Evolutionary conservation across 2,888 invertebrate species (phyloP).

Genomic region (Acrocyrtus sp.): DNA sequence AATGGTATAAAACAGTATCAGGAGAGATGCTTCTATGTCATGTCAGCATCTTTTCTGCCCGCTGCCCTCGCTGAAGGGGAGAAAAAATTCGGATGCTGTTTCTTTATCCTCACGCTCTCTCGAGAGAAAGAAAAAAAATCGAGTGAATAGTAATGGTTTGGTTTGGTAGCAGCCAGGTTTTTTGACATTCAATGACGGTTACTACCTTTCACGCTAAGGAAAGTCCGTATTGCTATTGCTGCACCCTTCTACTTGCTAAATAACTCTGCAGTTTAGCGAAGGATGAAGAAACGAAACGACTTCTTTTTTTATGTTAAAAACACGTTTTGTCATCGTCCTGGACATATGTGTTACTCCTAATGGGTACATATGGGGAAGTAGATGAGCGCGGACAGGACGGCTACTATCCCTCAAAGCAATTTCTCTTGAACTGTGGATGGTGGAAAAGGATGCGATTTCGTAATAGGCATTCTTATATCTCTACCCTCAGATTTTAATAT

Average conservation of each 20-base stretch:
- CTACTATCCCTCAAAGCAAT: too few relatives aligned
- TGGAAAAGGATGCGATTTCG: too few relatives aligned
- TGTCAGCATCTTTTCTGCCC: conserved; percentile 60
- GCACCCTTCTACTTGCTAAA: neutral
- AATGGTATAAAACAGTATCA: conserved; percentile 15
- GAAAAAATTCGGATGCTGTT: conserved; percentile 42
- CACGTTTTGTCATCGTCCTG: conserved; percentile 12
- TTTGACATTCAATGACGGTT: neutral
- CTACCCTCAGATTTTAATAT: neutral
- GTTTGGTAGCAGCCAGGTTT: too few relatives aligned
- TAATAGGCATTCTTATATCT: neutral
- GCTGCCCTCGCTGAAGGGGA: conserved; percentile 44
- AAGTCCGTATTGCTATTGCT: too few relatives aligned
- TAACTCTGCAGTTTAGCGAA: too few relatives aligned
- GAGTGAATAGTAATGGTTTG: too few relatives aligned
- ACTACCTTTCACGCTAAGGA: neutral
- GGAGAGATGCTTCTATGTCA: conserved; percentile 49
- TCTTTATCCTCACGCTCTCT: conserved; percentile 16
- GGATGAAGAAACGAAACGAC: too few relatives aligned
- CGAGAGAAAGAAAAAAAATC: conserved; percentile 5
- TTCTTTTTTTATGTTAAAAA: conserved; percentile 6
- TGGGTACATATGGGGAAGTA: conserved; percentile 12
- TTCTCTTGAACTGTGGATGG: too few relatives aligned
- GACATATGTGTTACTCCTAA: conserved; percentile 8
- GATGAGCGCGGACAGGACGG: conserved; percentile 28